Evolutionary conservation across 2,888 invertebrate species (phyloP).

Genomic region (Euzophera pinguis): DNA sequence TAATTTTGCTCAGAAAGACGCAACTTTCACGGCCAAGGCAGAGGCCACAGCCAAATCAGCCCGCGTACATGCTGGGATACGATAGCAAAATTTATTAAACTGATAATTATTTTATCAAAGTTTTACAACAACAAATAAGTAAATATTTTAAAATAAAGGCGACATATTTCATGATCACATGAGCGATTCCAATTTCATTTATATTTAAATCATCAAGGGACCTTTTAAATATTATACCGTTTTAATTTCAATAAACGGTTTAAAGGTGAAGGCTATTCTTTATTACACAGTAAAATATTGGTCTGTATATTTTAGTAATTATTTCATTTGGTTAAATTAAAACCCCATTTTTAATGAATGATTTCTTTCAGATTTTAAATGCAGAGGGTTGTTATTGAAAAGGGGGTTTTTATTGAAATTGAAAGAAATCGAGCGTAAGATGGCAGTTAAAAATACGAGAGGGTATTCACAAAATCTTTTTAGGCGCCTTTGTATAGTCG

Average conservation of each 20-base stretch:
- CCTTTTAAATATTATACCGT: neutral
- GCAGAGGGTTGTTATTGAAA: slow-evolving; percentile 57
- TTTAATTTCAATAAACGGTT: slow-evolving; percentile 3
- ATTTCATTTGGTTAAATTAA: neutral
- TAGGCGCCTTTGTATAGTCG: slow-evolving; percentile 33
- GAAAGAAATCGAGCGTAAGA: slow-evolving; percentile 47
- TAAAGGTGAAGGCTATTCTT: slow-evolving; percentile 1
- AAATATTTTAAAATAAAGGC: neutral
- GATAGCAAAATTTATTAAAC: no score
- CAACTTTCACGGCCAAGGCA: no score
- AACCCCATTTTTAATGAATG: slow-evolving; percentile 29
- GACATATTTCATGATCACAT: neutral
- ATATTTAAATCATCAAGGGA: neutral
- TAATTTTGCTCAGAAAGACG: no score
- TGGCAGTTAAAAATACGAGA: slow-evolving; percentile 42
- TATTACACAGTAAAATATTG: neutral
- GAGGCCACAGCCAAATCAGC: no score
- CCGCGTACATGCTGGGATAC: no score
- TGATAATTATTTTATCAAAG: neutral
- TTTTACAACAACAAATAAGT: neutral
- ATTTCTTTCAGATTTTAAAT: slow-evolving; percentile 46
- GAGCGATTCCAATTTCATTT: neutral
- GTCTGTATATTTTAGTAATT: neutral
- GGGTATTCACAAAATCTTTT: slow-evolving; percentile 39
- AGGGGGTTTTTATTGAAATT: slow-evolving; percentile 46